Evolutionary conservation across 2,113 vertebrate species (phyloP), one percentile per base, ranked within the genome.

Genomic region (Ceyx cyanopectus): DNA sequence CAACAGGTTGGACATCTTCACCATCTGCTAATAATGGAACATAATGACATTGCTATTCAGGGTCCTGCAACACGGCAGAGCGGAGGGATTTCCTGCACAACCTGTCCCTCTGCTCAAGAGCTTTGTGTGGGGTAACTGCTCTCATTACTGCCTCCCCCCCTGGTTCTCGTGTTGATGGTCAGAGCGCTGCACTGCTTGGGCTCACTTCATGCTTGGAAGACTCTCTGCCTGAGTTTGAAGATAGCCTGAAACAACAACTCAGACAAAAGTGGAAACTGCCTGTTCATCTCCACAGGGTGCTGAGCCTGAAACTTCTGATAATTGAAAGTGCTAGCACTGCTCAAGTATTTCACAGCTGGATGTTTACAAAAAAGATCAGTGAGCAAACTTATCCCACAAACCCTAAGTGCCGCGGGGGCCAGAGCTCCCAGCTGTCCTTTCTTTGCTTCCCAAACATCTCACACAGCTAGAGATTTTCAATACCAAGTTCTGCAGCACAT

Each of bases 271-370:
- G 75, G 85, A 87, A 96, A 89, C 63, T 46, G 91, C 92, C 78
- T 78, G 70, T 68, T 95, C 92, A 82, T 90, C 92, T 85, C 92
- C 50, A 80, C 84, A 66, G 94, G 92, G 92, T 80, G 92, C 94
- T 92, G 92, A 95, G 94, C 91, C 84, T 92, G 89, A 92, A 91
- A 91, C 87, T 91, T 90, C 91, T 40, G 84, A 93, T 89, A 94
- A 95, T 77, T 85, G 86, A 80, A 95, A 95, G 93, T 69, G 87
- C 84, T 85, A 92, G 93, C 66, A 46, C 89, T 3, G 4, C 86
- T 93, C 74, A 72, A 96, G 92, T 81, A 79, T 86, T 94, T 94
- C 95, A 89, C 95, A 95, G 95, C 96, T 96, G 94, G 92, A 94
- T 89, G 94, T 94, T 95, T 92, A 89, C 92, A 94, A 23, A 93